Evolutionary conservation across 2,113 vertebrate genomes (phyloP).

Genomic region (Chunga burmeisteri): DNA sequence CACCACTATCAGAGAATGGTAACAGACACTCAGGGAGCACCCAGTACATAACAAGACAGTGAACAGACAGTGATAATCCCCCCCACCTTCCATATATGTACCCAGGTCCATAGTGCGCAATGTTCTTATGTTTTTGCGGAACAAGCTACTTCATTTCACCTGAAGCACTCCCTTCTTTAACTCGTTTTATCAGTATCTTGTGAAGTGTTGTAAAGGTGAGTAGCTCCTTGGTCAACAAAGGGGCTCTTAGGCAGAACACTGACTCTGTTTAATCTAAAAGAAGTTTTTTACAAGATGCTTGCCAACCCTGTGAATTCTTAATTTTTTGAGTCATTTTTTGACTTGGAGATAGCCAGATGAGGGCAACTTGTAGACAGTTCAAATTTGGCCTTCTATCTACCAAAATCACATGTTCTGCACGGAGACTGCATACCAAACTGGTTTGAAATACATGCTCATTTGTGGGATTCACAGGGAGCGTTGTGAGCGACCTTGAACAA

Average conservation of each 20-base stretch:
- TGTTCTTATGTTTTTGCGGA: background rate
- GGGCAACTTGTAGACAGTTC: background rate
- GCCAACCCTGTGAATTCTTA: background rate
- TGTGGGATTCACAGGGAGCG: no score
- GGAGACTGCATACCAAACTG: background rate
- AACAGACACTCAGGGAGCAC: background rate
- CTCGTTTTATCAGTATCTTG: background rate
- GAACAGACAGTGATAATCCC: background rate
- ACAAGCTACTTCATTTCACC: background rate
- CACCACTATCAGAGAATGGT: background rate
- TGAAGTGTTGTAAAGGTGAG: background rate
- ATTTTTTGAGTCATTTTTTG: background rate
- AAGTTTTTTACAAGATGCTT: background rate
- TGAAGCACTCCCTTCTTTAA: background rate
- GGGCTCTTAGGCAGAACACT: background rate
- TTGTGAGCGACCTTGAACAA: no score
- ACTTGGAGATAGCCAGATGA: background rate
- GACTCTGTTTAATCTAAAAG: background rate
- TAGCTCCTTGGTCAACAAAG: background rate
- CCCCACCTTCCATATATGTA: background rate
- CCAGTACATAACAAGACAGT: background rate
- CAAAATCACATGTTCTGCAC: background rate
- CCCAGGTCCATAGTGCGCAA: background rate
- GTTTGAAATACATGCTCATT: background rate
- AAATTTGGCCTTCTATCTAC: background rate